Evolutionary conservation across 1,140 invertebrate genomes (phyloP).

Genomic region (Carposina sasakii): DNA sequence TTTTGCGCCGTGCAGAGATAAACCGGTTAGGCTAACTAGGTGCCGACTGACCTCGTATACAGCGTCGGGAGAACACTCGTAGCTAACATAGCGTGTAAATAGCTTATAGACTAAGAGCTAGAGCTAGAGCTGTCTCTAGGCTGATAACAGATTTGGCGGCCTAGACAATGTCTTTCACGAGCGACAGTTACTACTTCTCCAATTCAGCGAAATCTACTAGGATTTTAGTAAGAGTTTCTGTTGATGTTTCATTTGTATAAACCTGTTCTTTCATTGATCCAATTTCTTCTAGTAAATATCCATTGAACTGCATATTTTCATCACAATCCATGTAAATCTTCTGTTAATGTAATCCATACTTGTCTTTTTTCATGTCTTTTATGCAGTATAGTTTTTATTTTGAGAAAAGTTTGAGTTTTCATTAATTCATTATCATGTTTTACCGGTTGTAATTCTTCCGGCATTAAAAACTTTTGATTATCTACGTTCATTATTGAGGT

Average conservation of each 20-base stretch:
- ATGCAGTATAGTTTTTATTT: constrained; percentile 40
- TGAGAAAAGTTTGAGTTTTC: constrained; percentile 33
- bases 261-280: too few species aligned
- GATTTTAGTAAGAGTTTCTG: too few species aligned
- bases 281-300: constrained; percentile 29
- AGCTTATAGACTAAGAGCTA: too few species aligned
- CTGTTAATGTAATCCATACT: constrained; percentile 38
- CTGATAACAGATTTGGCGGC: too few species aligned
- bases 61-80: constrained; percentile 31
- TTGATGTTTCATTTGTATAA: too few species aligned
- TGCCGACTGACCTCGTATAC: constrained; percentile 47
- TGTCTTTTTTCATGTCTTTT: constrained; percentile 42
- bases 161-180: too few species aligned
- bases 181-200: too few species aligned
- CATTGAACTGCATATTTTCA: constrained; percentile 35
- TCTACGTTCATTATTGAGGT: constrained; percentile 37
- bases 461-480: constrained; percentile 19
- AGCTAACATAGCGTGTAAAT: too few species aligned
- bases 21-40: constrained; percentile 50
- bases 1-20: constrained; percentile 34
- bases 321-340: constrained; percentile 26
- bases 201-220: too few species aligned
- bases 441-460: constrained; percentile 24
- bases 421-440: constrained; percentile 21
- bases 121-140: constrained; percentile 19